A percentile compares a stretch with the other conserved stretches of the same genome.
These are phyloP conservation scores for Troglohyphantes excavatus DNA, from an alignment of 2,888 invertebrate genomes.

Conservation along the genomic window DNA sequence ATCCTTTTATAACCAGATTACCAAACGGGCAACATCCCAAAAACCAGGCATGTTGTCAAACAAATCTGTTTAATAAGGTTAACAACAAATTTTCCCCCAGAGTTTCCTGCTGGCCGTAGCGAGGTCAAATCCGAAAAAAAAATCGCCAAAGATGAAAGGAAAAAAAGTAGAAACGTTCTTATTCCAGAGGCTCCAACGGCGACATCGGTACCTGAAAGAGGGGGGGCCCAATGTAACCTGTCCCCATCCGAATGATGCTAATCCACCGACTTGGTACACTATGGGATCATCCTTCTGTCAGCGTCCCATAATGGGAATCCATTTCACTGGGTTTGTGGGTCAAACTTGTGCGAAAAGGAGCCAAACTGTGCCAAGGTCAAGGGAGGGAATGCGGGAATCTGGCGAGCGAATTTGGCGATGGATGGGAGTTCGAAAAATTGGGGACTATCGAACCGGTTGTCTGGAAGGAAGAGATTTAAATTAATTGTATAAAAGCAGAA, in stretches of 20 bases:
- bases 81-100: background rate
- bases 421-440: no score
- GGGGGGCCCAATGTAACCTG: no score
- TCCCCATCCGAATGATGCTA: background rate
- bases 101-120: no score
- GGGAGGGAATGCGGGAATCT: background rate
- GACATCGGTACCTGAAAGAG: no score
- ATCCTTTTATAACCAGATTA: background rate
- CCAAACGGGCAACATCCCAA: background rate
- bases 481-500: no score
- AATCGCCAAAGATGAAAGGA: no score
- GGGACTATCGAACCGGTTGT: no score
- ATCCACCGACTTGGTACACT: constrained; percentile 1
- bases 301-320: background rate
- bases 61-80: background rate
- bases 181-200: no score
- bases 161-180: no score
- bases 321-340: constrained; percentile 60
- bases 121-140: no score
- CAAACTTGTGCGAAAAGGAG: constrained; percentile 16
- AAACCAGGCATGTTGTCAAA: constrained; percentile 13
- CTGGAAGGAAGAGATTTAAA: no score
- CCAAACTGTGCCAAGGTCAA: constrained; percentile 66
- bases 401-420: background rate
- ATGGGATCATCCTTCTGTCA: no score